These are phyloP conservation scores for Mugil cephalus DNA, from an alignment of 2,113 vertebrate species.

Conservation along the genomic window DNA sequence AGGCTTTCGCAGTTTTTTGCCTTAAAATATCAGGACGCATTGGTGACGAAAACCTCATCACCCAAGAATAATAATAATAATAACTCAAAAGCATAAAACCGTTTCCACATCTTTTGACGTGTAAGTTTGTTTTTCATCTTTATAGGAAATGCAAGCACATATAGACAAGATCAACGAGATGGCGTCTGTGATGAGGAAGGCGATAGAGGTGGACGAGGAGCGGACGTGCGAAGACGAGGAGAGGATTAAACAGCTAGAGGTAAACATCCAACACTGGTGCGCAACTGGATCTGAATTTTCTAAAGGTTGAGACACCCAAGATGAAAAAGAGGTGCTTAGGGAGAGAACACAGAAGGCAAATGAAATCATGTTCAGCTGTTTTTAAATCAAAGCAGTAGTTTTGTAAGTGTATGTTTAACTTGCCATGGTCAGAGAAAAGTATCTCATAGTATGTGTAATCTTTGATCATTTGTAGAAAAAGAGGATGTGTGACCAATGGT, in stretches of 20 bases:
- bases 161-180: slow-evolving; percentile 98
- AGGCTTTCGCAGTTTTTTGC: too few relatives aligned
- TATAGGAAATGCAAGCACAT: slow-evolving; percentile 93
- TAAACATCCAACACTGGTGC: slow-evolving; percentile 53
- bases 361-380: too few relatives aligned
- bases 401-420: too few relatives aligned
- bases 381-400: too few relatives aligned
- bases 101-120: too few relatives aligned
- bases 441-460: background rate
- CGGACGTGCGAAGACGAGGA: slow-evolving; percentile 92
- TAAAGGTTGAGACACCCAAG: background rate
- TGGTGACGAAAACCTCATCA: too few relatives aligned
- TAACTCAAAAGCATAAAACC: background rate
- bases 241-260: slow-evolving; percentile 93
- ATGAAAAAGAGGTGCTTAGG: too few relatives aligned
- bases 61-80: too few relatives aligned
- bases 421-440: too few relatives aligned
- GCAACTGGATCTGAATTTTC: background rate
- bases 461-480: too few relatives aligned
- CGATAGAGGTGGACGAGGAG: slow-evolving; percentile 95
- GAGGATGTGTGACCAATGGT: too few relatives aligned
- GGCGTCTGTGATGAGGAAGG: slow-evolving; percentile 97
- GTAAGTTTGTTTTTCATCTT: background rate
- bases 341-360: background rate
- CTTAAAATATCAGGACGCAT: too few relatives aligned